Evolutionary conservation across 2,797 vertebrate genomes (phyloP).

Genomic region (Acrossocheilus fasciatus): DNA sequence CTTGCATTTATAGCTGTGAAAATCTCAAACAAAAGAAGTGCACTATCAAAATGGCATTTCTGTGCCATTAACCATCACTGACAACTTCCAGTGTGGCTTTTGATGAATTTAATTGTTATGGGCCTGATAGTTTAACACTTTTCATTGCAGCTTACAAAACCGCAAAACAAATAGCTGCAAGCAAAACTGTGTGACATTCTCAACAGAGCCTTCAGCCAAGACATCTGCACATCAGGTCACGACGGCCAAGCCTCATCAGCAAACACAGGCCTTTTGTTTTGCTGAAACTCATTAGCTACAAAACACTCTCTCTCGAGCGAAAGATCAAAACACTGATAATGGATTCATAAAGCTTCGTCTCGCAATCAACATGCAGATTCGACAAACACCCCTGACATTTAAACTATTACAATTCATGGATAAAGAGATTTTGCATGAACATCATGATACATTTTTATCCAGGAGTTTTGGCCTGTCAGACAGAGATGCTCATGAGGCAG

Average conservation of each 20-base stretch:
- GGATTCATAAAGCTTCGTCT: constrained; percentile 28
- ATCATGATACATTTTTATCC: constrained; percentile 17
- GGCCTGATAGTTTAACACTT: background rate
- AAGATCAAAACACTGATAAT: constrained; percentile 34
- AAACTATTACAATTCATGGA: constrained; percentile 12
- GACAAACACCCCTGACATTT: constrained; percentile 30
- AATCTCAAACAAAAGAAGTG: background rate
- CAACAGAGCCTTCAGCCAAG: background rate
- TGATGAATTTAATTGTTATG: background rate
- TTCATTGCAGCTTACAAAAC: background rate
- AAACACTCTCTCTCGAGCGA: background rate
- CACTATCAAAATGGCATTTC: background rate
- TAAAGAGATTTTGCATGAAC: constrained; percentile 14
- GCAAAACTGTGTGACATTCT: background rate
- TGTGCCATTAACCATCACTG: background rate
- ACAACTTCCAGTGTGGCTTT: background rate
- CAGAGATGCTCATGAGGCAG: background rate
- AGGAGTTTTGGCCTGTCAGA: background rate
- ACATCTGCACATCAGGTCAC: background rate
- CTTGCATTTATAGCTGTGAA: background rate
- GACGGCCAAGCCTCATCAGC: background rate
- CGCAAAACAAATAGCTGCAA: no score
- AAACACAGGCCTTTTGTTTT: constrained; percentile 6
- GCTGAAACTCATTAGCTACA: constrained; percentile 2
- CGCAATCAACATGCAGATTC: background rate